Base-by-base conservation (phyloP, 2,797 vertebrate genomes). In the Anguilla obscura region DNA sequence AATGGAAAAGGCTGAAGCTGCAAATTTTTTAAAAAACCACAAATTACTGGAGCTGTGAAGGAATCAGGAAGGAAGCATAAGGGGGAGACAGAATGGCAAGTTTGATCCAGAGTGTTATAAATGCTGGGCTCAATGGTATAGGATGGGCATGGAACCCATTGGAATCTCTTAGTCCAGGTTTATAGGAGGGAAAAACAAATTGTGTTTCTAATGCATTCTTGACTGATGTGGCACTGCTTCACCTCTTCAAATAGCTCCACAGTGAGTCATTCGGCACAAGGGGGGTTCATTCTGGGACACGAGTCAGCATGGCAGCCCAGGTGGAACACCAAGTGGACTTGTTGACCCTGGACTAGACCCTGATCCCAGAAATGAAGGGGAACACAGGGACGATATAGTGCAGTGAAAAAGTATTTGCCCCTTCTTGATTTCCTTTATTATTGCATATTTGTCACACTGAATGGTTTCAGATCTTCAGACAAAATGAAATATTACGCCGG, bases 1-100 rank as follows among this genome's bases (percentile, higher is more conserved):
- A 89, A 60, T 40, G 69, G 85, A 88, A 91, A 85, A 79, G 45
- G 79, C 87, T 52, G 40, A 83, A 52, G 18, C 66, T 24, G 50
- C 83, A 85, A 69, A 85, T 74, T 18, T 1, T 40, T 56, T 16
- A 18, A 36, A 84, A 84, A 85, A 69, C 87, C 84, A 74, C 33
- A 27, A 33, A 36, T 85, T 88, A 16, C 52, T 45, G 54, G 1
- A 76, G 79, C 79, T 45, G 10, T 36, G 48, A 50, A n/a, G 63
- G 27, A 86, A 40, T 48, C 50, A 54, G 48, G 71, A 36, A 76
- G 79, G 79, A 82, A 50, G 3, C 33, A 14, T 1, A 3, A 14
- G 79, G 45, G 45, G 6, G 24, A 48, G 79, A 50, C 5, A 50
- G 79, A 48, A 9, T 8, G 40, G 40, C 45, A 82, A 24, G 27